Conservation (phyloP, 1,140 invertebrate genomes). For the Drosophila takahashii region DNA sequence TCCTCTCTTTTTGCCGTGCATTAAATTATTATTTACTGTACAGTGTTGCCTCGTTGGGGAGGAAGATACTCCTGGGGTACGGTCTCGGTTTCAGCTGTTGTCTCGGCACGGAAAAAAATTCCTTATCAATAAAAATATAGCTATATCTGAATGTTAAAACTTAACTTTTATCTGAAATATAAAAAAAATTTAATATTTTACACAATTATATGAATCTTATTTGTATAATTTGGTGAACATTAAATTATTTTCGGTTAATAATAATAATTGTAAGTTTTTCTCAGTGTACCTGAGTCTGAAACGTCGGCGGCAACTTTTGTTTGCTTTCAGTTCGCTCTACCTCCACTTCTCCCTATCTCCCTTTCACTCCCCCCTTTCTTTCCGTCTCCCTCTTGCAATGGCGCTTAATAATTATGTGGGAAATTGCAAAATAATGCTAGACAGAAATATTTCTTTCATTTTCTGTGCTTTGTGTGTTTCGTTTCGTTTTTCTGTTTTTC, state of each 20-base stretch:
- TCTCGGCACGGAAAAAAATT: neutral
- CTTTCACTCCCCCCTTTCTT: slow-evolving; percentile 12
- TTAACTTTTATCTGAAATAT: no score
- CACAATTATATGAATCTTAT: no score
- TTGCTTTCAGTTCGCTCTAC: slow-evolving; percentile 51
- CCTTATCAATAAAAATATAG: no score
- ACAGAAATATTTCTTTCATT: slow-evolving; percentile 64
- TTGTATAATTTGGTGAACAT: no score
- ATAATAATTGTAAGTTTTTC: neutral
- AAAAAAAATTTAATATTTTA: no score
- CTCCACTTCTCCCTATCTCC: slow-evolving; percentile 7
- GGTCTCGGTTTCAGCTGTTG: slow-evolving; percentile 15
- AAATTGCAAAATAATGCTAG: slow-evolving; percentile 78
- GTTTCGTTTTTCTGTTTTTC: slow-evolving; percentile 33
- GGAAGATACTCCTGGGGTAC: slow-evolving; percentile 24
- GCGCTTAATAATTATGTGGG: slow-evolving; percentile 79
- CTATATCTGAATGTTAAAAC: no score
- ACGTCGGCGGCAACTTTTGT: slow-evolving; percentile 21
- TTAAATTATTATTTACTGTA: slow-evolving; percentile 39
- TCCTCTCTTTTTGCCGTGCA: slow-evolving; percentile 14
- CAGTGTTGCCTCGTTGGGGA: slow-evolving; percentile 33
- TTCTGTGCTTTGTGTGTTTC: slow-evolving; percentile 18
- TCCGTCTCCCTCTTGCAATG: slow-evolving; percentile 9
- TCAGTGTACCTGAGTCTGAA: neutral
- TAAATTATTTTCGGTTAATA: no score